Percentiles rank a stretch among this genome's conserved stretches.
These are phyloP conservation scores for Griposia aprilina DNA, from an alignment of 2,888 invertebrate genomes.

Conservation along the genomic window DNA sequence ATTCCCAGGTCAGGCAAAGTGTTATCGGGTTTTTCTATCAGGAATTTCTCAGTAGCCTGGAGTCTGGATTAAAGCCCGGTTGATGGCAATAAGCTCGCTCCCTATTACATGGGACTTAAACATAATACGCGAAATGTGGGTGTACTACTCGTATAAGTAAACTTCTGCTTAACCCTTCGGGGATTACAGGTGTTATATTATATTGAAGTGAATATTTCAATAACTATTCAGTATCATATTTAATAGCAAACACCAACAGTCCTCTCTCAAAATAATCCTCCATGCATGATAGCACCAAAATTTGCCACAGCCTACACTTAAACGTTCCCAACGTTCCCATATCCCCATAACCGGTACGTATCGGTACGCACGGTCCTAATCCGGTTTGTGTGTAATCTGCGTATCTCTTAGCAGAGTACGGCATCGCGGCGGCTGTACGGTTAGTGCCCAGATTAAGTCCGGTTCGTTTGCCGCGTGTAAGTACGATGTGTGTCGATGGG, in stretches of 20 bases:
- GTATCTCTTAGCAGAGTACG: slow-evolving; percentile 63
- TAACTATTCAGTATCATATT: neutral
- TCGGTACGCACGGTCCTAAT: slow-evolving; percentile 62
- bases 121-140: no score
- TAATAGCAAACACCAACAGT: neutral
- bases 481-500: slow-evolving; percentile 49
- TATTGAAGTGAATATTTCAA: neutral
- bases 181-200: no score
- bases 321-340: slow-evolving; percentile 18
- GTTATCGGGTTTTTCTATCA: no score
- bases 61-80: no score
- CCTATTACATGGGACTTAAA: no score
- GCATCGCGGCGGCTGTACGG: slow-evolving; percentile 33
- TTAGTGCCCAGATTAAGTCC: slow-evolving; percentile 62
- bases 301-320: slow-evolving; percentile 24
- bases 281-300: slow-evolving; percentile 12
- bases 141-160: no score
- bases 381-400: slow-evolving; percentile 67
- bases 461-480: slow-evolving; percentile 62
- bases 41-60: no score
- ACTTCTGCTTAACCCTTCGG: no score
- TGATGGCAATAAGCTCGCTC: no score
- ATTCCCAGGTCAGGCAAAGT: no score
- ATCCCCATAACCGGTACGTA: slow-evolving; percentile 44
- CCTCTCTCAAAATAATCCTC: slow-evolving; percentile 10